Base-by-base conservation (phyloP, 92 coral and sea anemone genomes). In the Phenganax marumi region DNA sequence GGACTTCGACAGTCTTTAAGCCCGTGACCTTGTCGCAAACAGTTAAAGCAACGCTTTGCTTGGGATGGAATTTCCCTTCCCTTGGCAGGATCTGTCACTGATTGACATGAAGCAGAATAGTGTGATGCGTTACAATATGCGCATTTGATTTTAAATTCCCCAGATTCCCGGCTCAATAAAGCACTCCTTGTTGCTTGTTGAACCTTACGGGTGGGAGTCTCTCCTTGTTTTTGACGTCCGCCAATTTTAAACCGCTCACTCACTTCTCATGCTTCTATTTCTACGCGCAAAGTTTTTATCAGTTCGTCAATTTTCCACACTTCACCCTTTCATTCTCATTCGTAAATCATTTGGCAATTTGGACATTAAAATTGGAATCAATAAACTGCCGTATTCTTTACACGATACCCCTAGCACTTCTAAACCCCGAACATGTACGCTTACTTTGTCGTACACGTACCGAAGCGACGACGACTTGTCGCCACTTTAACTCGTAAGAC, bases 221-320 rank as follows among this genome's bases (percentile, higher is more conserved):
- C 72, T 11, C 8, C 12, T 8, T 8, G 50, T 56, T 56, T 56
- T 56, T 56, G 62, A 21, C 19, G 62, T 21, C 12, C 72, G 8
- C 43, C 72, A 8, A 66, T 22, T 66, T 66, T 66, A 43, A 66
- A 66, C 6, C 72, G 72, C 50, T 66, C 72, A 66, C 50, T 66
- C 39, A 46, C 50, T 22, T 66, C 72, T 66, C 72, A 0, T 11
- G 47, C 72, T 66, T 66, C 72, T 8, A 66, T 66, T 66, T 66
- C 72, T 13, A 18, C 46, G 6, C n/a, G 39, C 72, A 66, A 66
- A 43, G 22, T 24, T 66, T 43, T 46, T 66, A 66, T 18, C 16
- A 66, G 8, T n/a, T 43, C 50, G 25, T 66, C 72, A 21, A 66
- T 66, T 24, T 66, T 43, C 72, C 72, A 66, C 3, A 66, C 50